These are phyloP conservation scores for Eilema caniola DNA, from an alignment of 2,888 invertebrate genomes.

Conservation along the genomic window DNA sequence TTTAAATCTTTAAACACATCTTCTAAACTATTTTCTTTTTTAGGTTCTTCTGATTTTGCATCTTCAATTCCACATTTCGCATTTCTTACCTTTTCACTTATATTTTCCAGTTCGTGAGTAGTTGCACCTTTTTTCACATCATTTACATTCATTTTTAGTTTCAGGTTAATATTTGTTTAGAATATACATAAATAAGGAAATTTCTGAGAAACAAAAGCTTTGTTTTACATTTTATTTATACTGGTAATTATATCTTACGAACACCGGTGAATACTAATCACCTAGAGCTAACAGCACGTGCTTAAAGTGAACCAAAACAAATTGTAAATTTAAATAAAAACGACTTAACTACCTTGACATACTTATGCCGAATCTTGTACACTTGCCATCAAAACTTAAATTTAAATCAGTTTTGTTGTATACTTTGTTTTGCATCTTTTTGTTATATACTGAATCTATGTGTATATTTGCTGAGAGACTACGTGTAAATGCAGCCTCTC, in stretches of 20 bases:
- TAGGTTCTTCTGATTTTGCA: too few relatives aligned
- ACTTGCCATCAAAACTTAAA: too few relatives aligned
- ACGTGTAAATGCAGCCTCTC: too few relatives aligned
- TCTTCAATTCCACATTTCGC: background rate
- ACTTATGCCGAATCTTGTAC: too few relatives aligned
- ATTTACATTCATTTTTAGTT: background rate
- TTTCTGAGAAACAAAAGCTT: background rate
- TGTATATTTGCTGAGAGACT: too few relatives aligned
- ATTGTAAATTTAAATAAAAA: too few relatives aligned
- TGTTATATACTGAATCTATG: too few relatives aligned
- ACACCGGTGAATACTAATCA: background rate
- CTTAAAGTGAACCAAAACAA: too few relatives aligned
- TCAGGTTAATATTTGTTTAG: background rate
- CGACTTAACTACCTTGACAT: too few relatives aligned
- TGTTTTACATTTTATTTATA: background rate
- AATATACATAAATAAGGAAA: background rate
- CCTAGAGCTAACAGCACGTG: background rate
- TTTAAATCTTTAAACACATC: conserved; percentile 41
- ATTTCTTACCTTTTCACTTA: background rate
- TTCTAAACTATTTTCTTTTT: conserved; percentile 31
- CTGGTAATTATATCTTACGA: background rate
- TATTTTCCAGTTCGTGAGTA: background rate
- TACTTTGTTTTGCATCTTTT: too few relatives aligned
- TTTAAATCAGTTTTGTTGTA: too few relatives aligned
- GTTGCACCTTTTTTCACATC: background rate